Evolutionary conservation across 2,888 invertebrate species (phyloP).

Genomic region (Rhabditoides inermis): DNA sequence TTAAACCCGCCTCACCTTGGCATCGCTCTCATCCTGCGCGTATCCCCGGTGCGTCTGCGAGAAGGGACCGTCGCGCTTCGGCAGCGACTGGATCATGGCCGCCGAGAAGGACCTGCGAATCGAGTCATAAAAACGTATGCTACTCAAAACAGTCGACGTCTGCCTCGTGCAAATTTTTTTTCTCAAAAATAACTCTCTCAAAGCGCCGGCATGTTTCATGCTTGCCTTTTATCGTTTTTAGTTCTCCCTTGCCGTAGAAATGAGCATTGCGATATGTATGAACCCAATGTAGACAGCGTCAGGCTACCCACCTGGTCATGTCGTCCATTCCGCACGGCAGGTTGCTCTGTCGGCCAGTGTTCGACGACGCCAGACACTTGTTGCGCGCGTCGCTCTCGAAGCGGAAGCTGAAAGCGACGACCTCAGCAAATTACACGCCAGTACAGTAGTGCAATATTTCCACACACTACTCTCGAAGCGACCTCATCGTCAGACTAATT

Average conservation of each 20-base stretch:
- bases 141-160: background rate
- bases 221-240: no score
- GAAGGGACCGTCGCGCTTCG: conserved; percentile 38
- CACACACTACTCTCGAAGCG: no score
- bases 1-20: no score
- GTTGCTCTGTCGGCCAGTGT: background rate
- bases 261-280: no score
- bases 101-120: conserved; percentile 18
- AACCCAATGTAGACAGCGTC: no score
- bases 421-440: no score
- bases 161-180: background rate
- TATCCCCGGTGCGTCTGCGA: conserved; percentile 24
- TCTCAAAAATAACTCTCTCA: no score
- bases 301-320: conserved; percentile 9
- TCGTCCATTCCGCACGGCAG: background rate
- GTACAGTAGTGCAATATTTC: no score
- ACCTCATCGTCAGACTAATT: no score
- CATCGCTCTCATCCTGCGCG: no score
- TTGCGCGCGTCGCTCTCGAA: conserved; percentile 6
- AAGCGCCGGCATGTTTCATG: no score
- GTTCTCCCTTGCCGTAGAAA: no score
- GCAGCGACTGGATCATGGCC: conserved; percentile 17
- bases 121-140: background rate
- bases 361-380: conserved; percentile 2
- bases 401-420: background rate